These are phyloP conservation scores for Scaptomyza graminum DNA, from an alignment of 1,140 invertebrate species.

Conservation along the genomic window DNA sequence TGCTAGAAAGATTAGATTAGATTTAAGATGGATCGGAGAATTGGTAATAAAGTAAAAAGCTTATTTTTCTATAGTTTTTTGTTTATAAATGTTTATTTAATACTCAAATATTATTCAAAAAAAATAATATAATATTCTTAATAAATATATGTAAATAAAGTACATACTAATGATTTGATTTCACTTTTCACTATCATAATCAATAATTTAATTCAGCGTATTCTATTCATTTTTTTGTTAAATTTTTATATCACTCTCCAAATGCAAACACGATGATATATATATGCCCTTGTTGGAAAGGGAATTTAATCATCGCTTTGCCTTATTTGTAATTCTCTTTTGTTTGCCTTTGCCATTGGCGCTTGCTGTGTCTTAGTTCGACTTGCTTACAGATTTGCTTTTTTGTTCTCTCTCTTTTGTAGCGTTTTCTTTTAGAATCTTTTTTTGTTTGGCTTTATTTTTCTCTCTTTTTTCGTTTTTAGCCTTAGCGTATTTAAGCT, in stretches of 20 bases:
- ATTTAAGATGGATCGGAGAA: not conserved
- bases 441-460: not conserved
- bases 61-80: no score
- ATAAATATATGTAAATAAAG: no score
- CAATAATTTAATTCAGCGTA: no score
- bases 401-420: constrained; percentile 15
- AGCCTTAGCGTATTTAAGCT: constrained; percentile 55
- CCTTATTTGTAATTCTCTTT: constrained; percentile 52
- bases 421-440: constrained; percentile 21
- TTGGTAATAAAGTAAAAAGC: no score
- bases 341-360: constrained; percentile 49
- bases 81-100: no score
- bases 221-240: no score
- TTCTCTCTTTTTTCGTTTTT: constrained; percentile 11
- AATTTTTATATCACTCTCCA: no score
- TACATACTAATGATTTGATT: no score
- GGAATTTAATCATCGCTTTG: constrained; percentile 37
- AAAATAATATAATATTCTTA: no score
- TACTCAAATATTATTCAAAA: no score
- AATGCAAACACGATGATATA: no score
- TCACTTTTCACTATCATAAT: no score
- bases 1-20: not conserved
- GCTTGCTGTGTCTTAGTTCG: constrained; percentile 50
- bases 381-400: constrained; percentile 56
- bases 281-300: constrained; percentile 14